Conservation (phyloP, 2,888 invertebrate genomes). For the Xanthostigma xanthostigma region DNA sequence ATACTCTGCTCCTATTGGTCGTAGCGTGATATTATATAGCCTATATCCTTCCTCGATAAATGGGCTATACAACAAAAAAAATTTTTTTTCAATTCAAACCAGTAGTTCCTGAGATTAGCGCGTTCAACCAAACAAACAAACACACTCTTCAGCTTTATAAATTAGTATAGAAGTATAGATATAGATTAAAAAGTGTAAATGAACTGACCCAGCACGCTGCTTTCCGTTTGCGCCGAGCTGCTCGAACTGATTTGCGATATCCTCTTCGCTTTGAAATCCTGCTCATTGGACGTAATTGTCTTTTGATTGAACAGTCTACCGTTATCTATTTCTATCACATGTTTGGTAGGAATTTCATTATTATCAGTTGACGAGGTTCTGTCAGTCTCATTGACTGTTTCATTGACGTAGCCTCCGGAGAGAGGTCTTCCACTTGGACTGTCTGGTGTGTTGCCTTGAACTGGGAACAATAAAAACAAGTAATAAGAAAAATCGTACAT, state of each 20-base stretch:
- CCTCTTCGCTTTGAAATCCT: conserved; percentile 36
- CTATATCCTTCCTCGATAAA: too few relatives aligned
- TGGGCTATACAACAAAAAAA: too few relatives aligned
- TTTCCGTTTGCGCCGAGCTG: conserved; percentile 31
- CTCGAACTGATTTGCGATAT: conserved; percentile 41
- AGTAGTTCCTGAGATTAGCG: too few relatives aligned
- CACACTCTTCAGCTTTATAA: too few relatives aligned
- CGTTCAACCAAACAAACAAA: too few relatives aligned
- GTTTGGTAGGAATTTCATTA: conserved; percentile 30
- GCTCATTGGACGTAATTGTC: conserved; percentile 30
- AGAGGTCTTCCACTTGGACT: conserved; percentile 47
- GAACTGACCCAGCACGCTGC: conserved; percentile 16
- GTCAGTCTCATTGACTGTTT: conserved; percentile 44
- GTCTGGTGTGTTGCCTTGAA: conserved; percentile 39
- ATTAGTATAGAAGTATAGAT: too few relatives aligned
- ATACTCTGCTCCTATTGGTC: too few relatives aligned
- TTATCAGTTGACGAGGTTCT: conserved; percentile 16
- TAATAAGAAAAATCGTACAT: too few relatives aligned
- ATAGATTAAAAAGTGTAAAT: too few relatives aligned
- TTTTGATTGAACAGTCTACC: conserved; percentile 36
- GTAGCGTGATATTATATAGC: too few relatives aligned
- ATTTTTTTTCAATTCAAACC: too few relatives aligned
- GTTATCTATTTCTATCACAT: conserved; percentile 39
- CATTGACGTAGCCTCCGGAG: conserved; percentile 68
- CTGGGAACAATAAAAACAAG: conserved; percentile 16